Conservation (phyloP, 1,140 invertebrate genomes). For the Marisa cornuarietis region DNA sequence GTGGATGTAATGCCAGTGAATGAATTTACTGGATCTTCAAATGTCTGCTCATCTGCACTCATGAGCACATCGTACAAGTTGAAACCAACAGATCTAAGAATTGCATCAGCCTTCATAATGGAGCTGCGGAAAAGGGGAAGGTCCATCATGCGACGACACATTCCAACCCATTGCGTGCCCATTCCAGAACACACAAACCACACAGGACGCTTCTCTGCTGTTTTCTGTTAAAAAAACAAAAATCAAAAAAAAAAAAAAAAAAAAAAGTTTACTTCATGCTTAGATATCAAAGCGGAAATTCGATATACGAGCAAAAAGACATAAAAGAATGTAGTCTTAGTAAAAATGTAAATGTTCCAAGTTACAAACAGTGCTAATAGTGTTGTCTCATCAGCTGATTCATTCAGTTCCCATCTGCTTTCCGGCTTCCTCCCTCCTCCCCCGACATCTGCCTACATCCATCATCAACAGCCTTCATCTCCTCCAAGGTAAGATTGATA, state of each 20-base stretch:
- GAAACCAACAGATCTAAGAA: slow-evolving; percentile 79
- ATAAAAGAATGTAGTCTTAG: no score
- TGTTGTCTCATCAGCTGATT: no score
- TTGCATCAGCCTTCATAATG: slow-evolving; percentile 79
- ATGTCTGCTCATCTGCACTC: slow-evolving; percentile 78
- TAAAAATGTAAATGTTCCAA: no score
- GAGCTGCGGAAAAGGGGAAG: slow-evolving; percentile 83
- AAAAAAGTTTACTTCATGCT: not conserved
- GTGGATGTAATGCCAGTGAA: slow-evolving; percentile 95
- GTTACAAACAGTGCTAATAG: no score
- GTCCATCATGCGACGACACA: slow-evolving; percentile 85
- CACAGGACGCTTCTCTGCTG: slow-evolving; percentile 74
- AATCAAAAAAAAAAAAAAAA: slow-evolving; percentile 23
- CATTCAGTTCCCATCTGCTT: no score
- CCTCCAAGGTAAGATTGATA: no score
- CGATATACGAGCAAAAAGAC: no score
- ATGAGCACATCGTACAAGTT: slow-evolving; percentile 85
- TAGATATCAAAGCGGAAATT: no score
- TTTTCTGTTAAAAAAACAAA: slow-evolving; percentile 44
- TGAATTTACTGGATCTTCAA: slow-evolving; percentile 85
- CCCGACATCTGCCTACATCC: no score
- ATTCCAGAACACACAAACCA: slow-evolving; percentile 97
- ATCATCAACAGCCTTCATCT: no score
- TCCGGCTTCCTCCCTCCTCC: no score
- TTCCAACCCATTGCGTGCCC: slow-evolving; percentile 96